Base-by-base conservation (phyloP, 2,888 invertebrate genomes). In the Carterocephalus palaemon region DNA sequence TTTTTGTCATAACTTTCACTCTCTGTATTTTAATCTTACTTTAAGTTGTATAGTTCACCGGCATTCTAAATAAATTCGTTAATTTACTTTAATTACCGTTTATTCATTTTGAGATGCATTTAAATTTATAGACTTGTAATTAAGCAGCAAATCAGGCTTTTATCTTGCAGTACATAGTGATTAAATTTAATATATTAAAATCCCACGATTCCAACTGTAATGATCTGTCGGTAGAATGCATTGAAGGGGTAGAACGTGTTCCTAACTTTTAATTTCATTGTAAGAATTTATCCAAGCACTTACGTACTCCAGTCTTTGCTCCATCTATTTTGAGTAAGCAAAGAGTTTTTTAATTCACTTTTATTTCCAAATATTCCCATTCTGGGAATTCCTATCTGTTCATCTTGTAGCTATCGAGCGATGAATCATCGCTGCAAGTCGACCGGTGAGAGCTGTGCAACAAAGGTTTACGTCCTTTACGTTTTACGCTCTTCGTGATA, bases 391-490 rank as follows among this genome's bases (percentile, higher is more conserved):
- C 62, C 59, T 62, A 64, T 71, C 70, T 73, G 70, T 68, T 69
- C 77, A 67, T 70, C 64, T 63, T 66, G 59, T 62, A 67, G 57
- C 62, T 54, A 59, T 53, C 47, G 60, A 62, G 60, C 73, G 82
- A 79, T 85, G 85, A 85, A 68, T 85, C 85, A 85, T 77, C 77
- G 61, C 53, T 63, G 63, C 69, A 67, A 70, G 69, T 72, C 70
- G 69, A 65, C 64, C 67, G 71, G 74, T 74, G 73, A 72, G 70
- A 66, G 51, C 52, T 40, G 47, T 56, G 49, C 50, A 62, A 64
- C 63, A 64, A 66, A 65, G 68, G 68, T 64, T 54, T 49, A 33
- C 2, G 29, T 29, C 16, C 15, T 29, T 37, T 28, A 15, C 4
- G 8, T 29, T 4, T 13, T 31, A 12, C 10, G 31, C 22, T 16